These are phyloP conservation scores for Gorsachius magnificus DNA, from an alignment of 2,797 vertebrate genomes.

Conservation along the genomic window DNA sequence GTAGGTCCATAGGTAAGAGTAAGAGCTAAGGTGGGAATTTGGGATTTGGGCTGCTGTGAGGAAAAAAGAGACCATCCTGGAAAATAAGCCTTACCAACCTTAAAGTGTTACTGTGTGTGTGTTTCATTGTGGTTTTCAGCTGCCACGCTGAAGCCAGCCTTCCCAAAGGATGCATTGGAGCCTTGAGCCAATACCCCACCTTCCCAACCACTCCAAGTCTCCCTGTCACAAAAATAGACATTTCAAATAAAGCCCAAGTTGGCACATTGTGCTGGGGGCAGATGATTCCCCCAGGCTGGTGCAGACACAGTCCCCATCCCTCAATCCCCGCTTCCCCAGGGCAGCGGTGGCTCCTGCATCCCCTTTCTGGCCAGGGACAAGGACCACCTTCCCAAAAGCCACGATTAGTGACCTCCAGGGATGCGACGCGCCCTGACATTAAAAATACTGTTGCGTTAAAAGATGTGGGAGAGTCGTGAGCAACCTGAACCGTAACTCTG, in stretches of 20 bases:
- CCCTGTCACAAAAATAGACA: conserved; percentile 27
- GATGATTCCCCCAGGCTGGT: not conserved
- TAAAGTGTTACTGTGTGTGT: not conserved
- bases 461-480: conserved; percentile 27
- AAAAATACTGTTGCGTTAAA: conserved; percentile 32
- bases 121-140: not conserved
- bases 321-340: not conserved
- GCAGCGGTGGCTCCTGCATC: not conserved
- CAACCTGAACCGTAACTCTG: conserved; percentile 15
- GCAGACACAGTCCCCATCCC: accelerated
- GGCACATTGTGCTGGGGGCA: not conserved
- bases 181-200: accelerated
- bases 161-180: not conserved
- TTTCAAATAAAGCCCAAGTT: conserved; percentile 38
- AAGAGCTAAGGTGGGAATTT: not conserved
- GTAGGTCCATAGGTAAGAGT: not conserved
- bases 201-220: not conserved
- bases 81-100: not conserved
- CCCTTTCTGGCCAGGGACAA: not conserved
- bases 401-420: not conserved
- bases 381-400: conserved; percentile 36
- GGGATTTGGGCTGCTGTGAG: not conserved
- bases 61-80: not conserved
- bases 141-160: not conserved
- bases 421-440: not conserved